A percentile compares a stretch with the other conserved stretches of the same genome.
Evolutionary conservation across 2,888 invertebrate species (phyloP).

Genomic region (Andrena dorsata): DNA sequence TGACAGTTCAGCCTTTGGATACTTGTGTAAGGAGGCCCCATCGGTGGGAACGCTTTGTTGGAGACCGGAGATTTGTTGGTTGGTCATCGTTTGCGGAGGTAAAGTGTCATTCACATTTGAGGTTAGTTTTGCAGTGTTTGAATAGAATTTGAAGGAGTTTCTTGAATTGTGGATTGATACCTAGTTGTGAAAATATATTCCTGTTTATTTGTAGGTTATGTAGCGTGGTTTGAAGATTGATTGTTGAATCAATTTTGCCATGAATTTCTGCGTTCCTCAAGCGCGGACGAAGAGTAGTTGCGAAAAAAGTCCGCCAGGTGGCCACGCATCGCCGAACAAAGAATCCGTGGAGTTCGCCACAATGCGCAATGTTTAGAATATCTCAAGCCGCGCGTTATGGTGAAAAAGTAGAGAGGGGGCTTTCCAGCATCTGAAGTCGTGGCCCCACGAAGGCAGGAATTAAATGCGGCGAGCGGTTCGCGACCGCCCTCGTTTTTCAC

Average conservation of each 20-base stretch:
- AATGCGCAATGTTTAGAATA: conserved; percentile 25
- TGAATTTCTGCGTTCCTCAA: too few relatives aligned
- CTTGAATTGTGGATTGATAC: too few relatives aligned
- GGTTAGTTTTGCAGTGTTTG: too few relatives aligned
- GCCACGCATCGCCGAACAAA: not conserved
- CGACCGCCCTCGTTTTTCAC: conserved; percentile 44
- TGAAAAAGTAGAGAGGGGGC: not conserved
- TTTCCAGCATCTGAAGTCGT: conserved; percentile 15
- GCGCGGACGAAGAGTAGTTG: too few relatives aligned
- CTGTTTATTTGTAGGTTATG: too few relatives aligned
- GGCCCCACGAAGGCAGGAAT: conserved; percentile 50
- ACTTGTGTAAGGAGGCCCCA: not conserved
- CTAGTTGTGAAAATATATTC: too few relatives aligned
- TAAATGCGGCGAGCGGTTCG: conserved; percentile 58
- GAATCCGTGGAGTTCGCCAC: conserved; percentile 27
- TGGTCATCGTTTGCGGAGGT: too few relatives aligned
- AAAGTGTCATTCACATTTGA: too few relatives aligned
- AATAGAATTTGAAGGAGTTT: too few relatives aligned
- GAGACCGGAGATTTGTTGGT: not conserved
- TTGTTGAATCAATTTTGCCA: too few relatives aligned
- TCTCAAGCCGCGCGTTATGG: conserved; percentile 8
- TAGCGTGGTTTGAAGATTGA: too few relatives aligned
- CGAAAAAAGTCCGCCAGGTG: not conserved
- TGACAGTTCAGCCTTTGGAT: not conserved
- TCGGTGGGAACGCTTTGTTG: not conserved